Evolutionary conservation across 2,797 vertebrate species (phyloP).

Genomic region (Pteropus rufus): DNA sequence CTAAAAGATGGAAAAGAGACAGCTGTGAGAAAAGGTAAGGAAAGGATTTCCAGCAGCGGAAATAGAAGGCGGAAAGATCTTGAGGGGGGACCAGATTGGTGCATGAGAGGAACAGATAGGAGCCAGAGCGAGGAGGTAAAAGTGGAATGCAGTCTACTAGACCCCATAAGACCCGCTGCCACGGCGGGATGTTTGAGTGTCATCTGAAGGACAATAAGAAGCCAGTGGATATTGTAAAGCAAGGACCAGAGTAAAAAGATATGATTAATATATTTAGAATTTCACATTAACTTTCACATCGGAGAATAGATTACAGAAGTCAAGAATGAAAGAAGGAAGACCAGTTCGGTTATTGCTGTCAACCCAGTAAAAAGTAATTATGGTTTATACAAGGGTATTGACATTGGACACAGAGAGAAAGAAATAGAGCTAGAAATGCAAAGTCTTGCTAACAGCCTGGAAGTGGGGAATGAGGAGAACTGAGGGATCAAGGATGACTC

Average conservation of each 20-base stretch:
- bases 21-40: neutral
- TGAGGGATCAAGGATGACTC: neutral
- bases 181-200: rapidly evolving
- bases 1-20: neutral
- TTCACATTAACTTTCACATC: neutral
- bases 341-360: neutral
- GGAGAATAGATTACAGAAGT: neutral
- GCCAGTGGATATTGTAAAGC: neutral
- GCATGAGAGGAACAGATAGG: neutral
- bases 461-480: neutral
- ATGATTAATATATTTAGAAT: neutral
- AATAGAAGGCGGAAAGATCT: neutral
- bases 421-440: neutral
- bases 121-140: neutral
- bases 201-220: neutral
- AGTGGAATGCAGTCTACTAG: neutral
- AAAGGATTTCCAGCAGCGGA: neutral
- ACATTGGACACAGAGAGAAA: neutral
- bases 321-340: neutral
- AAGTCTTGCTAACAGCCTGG: neutral
- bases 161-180: neutral
- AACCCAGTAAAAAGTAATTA: neutral
- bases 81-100: neutral
- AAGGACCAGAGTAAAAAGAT: neutral
- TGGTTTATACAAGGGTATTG: neutral